Percentiles rank a stretch among this genome's conserved stretches.
Conservation (phyloP, 2,888 invertebrate species). For the Diarsia brunnea region DNA sequence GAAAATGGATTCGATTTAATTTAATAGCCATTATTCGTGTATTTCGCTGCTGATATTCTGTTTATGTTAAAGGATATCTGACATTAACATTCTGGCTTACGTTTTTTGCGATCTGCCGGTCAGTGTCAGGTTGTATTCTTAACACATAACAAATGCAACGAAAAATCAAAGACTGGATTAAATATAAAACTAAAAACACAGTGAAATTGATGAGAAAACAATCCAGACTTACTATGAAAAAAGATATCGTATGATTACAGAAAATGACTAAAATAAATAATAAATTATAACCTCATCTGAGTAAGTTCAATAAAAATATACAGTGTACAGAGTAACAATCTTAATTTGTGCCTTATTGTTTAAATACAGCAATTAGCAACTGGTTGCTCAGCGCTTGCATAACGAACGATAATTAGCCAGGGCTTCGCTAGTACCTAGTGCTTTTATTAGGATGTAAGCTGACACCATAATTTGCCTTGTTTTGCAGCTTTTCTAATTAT, state of each 20-base stretch:
- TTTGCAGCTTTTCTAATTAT: conserved; percentile 1
- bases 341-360: conserved; percentile 43
- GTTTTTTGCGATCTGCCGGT: no score
- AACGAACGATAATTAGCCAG: conserved; percentile 46
- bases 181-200: conserved; percentile 42
- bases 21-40: background rate
- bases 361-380: conserved; percentile 54
- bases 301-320: conserved; percentile 51
- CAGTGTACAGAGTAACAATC: conserved; percentile 24
- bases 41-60: background rate
- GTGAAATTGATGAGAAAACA: conserved; percentile 41
- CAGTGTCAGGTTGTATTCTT: no score
- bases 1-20: conserved; percentile 9
- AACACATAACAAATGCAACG: no score
- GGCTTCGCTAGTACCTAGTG: background rate
- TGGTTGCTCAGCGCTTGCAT: conserved; percentile 38
- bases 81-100: no score
- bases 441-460: conserved; percentile 34
- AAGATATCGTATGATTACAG: conserved; percentile 39
- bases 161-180: no score
- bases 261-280: conserved; percentile 54
- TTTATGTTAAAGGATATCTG: background rate
- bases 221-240: conserved; percentile 29
- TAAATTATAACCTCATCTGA: conserved; percentile 48
- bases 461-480: conserved; percentile 23